phyloP scores from a whole-genome alignment of 2,113 vertebrate species.

The Microtus ochrogaster region DNA sequence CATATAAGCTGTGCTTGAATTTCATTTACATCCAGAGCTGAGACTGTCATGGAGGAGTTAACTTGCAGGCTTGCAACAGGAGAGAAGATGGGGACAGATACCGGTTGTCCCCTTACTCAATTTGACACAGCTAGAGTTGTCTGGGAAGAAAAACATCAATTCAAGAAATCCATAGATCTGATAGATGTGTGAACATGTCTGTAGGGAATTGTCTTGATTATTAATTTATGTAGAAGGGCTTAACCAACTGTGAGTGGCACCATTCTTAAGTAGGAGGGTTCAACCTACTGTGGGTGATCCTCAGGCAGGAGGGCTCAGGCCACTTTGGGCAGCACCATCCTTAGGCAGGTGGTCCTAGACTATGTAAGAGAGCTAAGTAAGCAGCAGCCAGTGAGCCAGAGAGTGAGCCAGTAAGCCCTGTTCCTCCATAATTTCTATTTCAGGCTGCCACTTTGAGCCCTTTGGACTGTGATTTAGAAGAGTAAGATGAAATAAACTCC shows the following conservation, averaged over 20 bases:
- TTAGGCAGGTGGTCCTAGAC: neutral
- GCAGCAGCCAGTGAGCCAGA: neutral
- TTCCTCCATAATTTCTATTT: neutral
- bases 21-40: neutral
- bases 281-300: neutral
- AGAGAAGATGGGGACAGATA: neutral
- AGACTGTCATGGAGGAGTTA: neutral
- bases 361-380: neutral
- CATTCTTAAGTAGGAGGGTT: neutral
- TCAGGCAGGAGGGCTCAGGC: neutral
- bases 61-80: neutral
- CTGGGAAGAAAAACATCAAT: neutral
- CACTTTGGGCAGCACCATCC: neutral
- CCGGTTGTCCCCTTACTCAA: neutral
- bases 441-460: neutral
- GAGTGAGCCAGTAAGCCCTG: neutral
- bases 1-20: no score
- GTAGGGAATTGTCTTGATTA: neutral
- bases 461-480: neutral
- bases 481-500: neutral
- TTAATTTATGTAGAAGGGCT: neutral
- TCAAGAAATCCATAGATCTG: neutral
- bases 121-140: neutral
- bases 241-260: neutral
- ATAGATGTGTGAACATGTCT: neutral